Base-by-base conservation (phyloP, 2,113 vertebrate species). In the Marmota monax region DNA sequence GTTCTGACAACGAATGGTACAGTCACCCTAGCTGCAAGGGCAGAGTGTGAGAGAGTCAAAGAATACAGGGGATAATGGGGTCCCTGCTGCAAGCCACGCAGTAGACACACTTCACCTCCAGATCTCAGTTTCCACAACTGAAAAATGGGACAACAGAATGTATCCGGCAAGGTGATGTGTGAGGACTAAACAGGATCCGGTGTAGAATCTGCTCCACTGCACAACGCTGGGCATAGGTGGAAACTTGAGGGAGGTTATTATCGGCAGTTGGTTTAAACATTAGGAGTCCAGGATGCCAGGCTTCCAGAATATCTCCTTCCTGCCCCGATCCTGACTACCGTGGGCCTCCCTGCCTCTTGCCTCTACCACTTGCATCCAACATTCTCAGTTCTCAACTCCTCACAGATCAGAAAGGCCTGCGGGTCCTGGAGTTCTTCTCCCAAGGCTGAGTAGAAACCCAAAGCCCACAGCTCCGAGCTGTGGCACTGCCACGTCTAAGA, bases 401-500 rank as follows among this genome's bases (percentile, higher is more conserved):
- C 48, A 56, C 7, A 8, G 56, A 58, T 58, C 20, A 58, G 56
- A 58, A 22, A 22, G 56, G 5, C 56, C 18, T 22, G 56, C 2
- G 18, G 56, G 56, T 22, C 56, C 56, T 7, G 18, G 56, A 7
- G 56, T 22, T 22, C 20, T 58, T 7, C 6, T 58, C 23, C 95
- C 74, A 37, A 42, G 58, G 92, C 61, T n/a, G 84, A 83, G 82
- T 9, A 86, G 1, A 69, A 32, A 92, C 2, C 65, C 84, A 70
- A 48, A 90, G 51, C 2, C 45, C 70, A 13, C 39, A 72, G 34
- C 42, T 95, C 78, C 77, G 14, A 73, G 20, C 27, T 13, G 77
- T 65, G 83, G 53, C 22, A 73, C 12, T 82, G 85, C 73, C 92
- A 90, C n/a, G 80, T 95, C 96, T 97, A 97, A 84, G 63, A 5